These are phyloP conservation scores for Toxotes lorentzi DNA, from an alignment of 2,797 vertebrate species.

Conservation along the genomic window DNA sequence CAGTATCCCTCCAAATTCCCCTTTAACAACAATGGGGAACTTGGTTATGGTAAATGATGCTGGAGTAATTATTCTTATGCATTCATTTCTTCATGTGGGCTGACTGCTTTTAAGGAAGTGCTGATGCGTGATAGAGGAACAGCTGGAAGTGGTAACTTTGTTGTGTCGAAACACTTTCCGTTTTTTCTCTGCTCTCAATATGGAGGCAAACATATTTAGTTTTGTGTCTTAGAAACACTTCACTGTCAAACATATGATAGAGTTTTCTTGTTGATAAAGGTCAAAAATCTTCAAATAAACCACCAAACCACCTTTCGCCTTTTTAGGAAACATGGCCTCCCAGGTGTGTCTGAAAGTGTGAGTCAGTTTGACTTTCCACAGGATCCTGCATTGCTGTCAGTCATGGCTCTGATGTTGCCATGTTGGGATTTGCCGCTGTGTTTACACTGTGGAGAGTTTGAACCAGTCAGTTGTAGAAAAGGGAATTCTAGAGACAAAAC, in stretches of 20 bases:
- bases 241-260: neutral
- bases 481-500: constrained; percentile 65
- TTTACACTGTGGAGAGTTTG: constrained; percentile 47
- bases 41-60: constrained; percentile 63
- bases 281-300: neutral
- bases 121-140: constrained; percentile 61
- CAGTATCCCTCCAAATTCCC: neutral
- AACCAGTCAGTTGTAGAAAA: constrained; percentile 59
- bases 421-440: constrained; percentile 53
- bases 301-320: neutral
- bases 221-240: neutral
- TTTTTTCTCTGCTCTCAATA: constrained; percentile 10
- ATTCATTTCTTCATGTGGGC: constrained; percentile 76
- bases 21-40: constrained; percentile 42
- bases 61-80: constrained; percentile 24
- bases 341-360: neutral
- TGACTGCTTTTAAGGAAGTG: constrained; percentile 79
- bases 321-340: neutral
- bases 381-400: neutral
- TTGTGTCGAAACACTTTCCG: constrained; percentile 68
- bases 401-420: constrained; percentile 13
- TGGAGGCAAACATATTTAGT: neutral
- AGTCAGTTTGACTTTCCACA: neutral
- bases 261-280: neutral
- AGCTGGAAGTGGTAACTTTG: constrained; percentile 68